Evolutionary conservation across 2,888 invertebrate genomes (phyloP), one percentile per base, ranked within the genome.

Genomic region (Macrosiphum euphorbiae): DNA sequence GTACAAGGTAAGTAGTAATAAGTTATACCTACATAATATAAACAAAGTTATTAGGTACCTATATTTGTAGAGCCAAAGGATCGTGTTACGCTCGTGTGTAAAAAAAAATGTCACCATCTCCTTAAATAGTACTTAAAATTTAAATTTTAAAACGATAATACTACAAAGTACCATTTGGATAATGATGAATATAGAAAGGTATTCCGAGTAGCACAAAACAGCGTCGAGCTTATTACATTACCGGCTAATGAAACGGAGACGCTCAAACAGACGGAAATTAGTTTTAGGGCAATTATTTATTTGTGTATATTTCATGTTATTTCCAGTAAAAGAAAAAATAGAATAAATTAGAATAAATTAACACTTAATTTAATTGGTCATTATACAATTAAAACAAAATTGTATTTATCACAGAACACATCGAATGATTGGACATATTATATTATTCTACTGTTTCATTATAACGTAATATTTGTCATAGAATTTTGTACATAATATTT

Each of bases 281-380:
- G 86, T 47, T 86, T 86, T n/a, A 44, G 86, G 28, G 28, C 16
- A 86, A 47, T 86, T 86, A 86, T 86, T 47, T 44, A 44, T 86
- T 86, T 47, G 26, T 86, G 13, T 86, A 44, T 47, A 47, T 47
- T 86, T 44, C 47, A 47, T 86, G 28, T 28, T 47, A 44, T 86
- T 58, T 7, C 28, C 13, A 3, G 86, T 26, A n/a, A 35, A 16
- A 28, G 4, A 47, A 86, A 28, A 58, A 86, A 47, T 7, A n/a
- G 13, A 47, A 44, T 86, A 47, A 86, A 86, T 86, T 44, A 85
- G 44, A 41, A 85, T 26, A 85, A 26, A 8, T 11, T n/a, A 35
- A 78, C 5, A 20, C 5, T 78, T 28, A 16, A 47, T 13, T 28
- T 16, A 47, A 44, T 86, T 47, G 28, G 10, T 86, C 26, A 47